Percentiles rank a stretch among this genome's conserved stretches.
phyloP scores from a whole-genome alignment of 2,888 invertebrate genomes.

The Cinara cedri region DNA sequence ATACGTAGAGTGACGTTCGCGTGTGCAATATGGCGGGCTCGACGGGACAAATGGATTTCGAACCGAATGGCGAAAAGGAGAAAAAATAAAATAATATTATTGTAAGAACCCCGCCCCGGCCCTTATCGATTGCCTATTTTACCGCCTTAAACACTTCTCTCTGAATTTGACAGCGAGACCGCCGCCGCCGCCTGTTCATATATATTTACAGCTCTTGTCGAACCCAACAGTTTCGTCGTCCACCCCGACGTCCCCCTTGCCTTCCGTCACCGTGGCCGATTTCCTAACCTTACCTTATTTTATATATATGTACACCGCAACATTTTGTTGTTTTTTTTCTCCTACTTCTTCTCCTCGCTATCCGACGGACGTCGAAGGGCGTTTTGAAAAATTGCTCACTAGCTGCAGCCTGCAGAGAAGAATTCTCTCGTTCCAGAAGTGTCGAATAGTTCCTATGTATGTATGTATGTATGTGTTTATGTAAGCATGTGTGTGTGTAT shows the following conservation, averaged over 20 bases:
- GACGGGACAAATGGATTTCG: conserved; percentile 38
- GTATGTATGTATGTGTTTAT: too few relatives aligned
- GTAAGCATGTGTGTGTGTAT: too few relatives aligned
- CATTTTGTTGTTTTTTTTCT: conserved; percentile 43
- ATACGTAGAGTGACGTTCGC: not conserved
- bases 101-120: conserved; percentile 35
- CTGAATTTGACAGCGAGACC: conserved; percentile 55
- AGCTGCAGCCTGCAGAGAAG: not conserved
- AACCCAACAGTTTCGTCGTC: conserved; percentile 15
- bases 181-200: conserved; percentile 50
- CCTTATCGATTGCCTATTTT: conserved; percentile 55
- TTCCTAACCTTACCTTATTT: conserved; percentile 17
- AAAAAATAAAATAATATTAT: conserved; percentile 46
- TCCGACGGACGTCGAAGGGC: conserved; percentile 30
- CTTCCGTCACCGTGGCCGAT: not conserved
- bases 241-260: not conserved
- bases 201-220: conserved; percentile 52
- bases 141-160: conserved; percentile 55
- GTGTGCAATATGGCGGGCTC: not conserved
- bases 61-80: conserved; percentile 34
- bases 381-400: conserved; percentile 52
- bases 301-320: not conserved
- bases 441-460: conserved; percentile 17
- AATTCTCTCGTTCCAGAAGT: conserved; percentile 43
- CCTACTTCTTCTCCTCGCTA: not conserved